These are phyloP conservation scores for Mellilla xanthometata DNA, from an alignment of 2,888 invertebrate species.

Conservation along the genomic window DNA sequence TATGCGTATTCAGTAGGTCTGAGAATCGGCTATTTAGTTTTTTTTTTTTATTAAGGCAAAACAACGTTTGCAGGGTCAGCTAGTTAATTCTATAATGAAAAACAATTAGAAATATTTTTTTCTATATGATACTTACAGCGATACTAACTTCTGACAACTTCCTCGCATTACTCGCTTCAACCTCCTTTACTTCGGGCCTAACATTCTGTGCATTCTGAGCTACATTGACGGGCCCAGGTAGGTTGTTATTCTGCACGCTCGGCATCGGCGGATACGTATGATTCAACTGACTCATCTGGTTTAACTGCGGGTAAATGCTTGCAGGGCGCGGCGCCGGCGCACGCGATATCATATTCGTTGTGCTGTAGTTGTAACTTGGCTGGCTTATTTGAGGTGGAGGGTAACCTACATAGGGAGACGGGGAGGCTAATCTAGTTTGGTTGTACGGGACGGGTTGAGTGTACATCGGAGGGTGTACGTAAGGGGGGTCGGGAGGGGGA, in stretches of 20 bases:
- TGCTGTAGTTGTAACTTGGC: slow-evolving; percentile 58
- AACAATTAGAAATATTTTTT: not conserved
- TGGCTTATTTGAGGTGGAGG: slow-evolving; percentile 42
- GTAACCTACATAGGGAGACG: slow-evolving; percentile 54
- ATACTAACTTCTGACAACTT: slow-evolving; percentile 64
- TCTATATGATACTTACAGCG: slow-evolving; percentile 16
- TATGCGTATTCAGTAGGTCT: too few species aligned
- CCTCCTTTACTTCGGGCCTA: slow-evolving; percentile 45
- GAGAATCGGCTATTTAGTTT: too few species aligned
- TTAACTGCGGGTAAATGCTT: slow-evolving; percentile 58
- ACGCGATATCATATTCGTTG: slow-evolving; percentile 70
- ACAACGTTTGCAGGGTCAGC: too few species aligned
- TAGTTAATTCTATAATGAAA: too few species aligned
- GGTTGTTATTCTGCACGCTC: slow-evolving; percentile 13
- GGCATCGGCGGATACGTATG: slow-evolving; percentile 52
- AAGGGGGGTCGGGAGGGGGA: slow-evolving; percentile 44
- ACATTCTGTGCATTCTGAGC: not conserved
- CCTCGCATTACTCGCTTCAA: slow-evolving; percentile 52
- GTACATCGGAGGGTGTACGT: slow-evolving; percentile 49
- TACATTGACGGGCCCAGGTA: slow-evolving; percentile 1
- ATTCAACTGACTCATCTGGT: slow-evolving; percentile 43
- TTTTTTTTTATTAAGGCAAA: too few species aligned
- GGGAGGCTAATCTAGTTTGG: slow-evolving; percentile 68
- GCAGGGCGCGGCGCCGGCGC: slow-evolving; percentile 59
- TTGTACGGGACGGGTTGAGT: slow-evolving; percentile 53